Evolutionary conservation across 1,140 invertebrate genomes (phyloP).

Genomic region (Radopholus similis): DNA sequence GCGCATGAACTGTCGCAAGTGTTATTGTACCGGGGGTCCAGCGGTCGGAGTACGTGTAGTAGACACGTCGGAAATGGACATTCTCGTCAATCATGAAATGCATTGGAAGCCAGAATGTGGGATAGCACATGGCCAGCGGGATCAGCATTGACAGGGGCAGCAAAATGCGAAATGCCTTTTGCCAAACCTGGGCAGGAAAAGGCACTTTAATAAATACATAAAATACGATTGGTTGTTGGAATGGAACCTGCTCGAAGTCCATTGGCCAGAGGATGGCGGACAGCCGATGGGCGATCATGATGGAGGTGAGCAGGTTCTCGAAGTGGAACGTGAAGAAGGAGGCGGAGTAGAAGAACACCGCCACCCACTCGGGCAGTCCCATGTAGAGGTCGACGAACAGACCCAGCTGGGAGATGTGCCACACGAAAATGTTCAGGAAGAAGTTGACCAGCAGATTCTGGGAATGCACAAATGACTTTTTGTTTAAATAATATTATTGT

Average conservation of each 20-base stretch:
- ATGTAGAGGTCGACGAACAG: constrained; percentile 4
- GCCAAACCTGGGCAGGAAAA: background rate
- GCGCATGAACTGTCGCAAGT: background rate
- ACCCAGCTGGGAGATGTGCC: background rate
- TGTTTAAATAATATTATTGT: background rate
- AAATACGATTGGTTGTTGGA: background rate
- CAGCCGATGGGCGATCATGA: constrained; percentile 2
- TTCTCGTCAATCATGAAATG: background rate
- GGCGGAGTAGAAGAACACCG: background rate
- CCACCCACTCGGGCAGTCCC: constrained; percentile 4
- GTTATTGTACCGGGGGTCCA: too few species aligned
- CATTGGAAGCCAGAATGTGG: background rate
- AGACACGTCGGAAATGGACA: background rate
- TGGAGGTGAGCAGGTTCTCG: constrained; percentile 9
- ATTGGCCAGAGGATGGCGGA: constrained; percentile 1
- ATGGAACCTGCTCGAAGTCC: constrained; percentile 1
- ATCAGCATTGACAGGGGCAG: too few species aligned
- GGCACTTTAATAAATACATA: background rate
- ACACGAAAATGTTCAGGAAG: background rate
- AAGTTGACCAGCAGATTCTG: constrained; percentile 15
- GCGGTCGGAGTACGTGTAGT: too few species aligned
- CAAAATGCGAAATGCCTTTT: too few species aligned
- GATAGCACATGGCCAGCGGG: too few species aligned
- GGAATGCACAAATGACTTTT: background rate
- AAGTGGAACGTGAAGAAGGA: constrained; percentile 5